Percentiles rank a stretch among this genome's conserved stretches.
phyloP scores from a whole-genome alignment of 2,888 invertebrate species.

The Drosophila neoperkinsi region DNA sequence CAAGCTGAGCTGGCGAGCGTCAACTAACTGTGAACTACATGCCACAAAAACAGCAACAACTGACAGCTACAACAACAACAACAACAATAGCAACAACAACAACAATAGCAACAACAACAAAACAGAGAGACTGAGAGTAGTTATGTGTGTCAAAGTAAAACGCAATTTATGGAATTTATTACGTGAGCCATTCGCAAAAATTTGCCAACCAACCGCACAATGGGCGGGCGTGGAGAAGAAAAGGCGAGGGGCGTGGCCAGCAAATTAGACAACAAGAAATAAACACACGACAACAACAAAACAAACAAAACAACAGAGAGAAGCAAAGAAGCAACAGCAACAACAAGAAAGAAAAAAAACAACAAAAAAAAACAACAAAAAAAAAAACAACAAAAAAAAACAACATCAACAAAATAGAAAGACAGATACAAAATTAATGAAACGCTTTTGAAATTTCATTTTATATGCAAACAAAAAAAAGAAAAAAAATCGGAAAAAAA shows the following conservation, averaged over 20 bases:
- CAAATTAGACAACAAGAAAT: slow-evolving; percentile 42
- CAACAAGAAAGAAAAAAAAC: neutral
- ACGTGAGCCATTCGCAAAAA: slow-evolving; percentile 75
- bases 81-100: slow-evolving; percentile 32
- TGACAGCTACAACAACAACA: slow-evolving; percentile 45
- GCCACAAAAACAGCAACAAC: slow-evolving; percentile 60
- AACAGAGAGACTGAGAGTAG: slow-evolving; percentile 45
- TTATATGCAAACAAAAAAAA: slow-evolving; percentile 61
- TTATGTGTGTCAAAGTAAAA: slow-evolving; percentile 78
- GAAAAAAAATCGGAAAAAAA: slow-evolving; percentile 21
- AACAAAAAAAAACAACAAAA: slow-evolving; percentile 2
- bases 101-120: slow-evolving; percentile 22
- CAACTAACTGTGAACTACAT: slow-evolving; percentile 66
- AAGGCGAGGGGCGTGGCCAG: slow-evolving; percentile 33
- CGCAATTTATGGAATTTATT: slow-evolving; percentile 79
- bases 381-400: neutral
- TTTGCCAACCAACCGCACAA: slow-evolving; percentile 44
- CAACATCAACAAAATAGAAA: slow-evolving; percentile 22
- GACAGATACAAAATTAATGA: slow-evolving; percentile 60
- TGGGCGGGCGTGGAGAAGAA: slow-evolving; percentile 4
- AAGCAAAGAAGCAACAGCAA: slow-evolving; percentile 1
- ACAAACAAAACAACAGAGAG: slow-evolving; percentile 6
- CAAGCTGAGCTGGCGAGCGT: slow-evolving; percentile 47
- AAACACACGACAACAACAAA: slow-evolving; percentile 16
- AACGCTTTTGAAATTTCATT: slow-evolving; percentile 69